Conservation (phyloP, 2,113 vertebrate species). For the Geococcyx californianus region DNA sequence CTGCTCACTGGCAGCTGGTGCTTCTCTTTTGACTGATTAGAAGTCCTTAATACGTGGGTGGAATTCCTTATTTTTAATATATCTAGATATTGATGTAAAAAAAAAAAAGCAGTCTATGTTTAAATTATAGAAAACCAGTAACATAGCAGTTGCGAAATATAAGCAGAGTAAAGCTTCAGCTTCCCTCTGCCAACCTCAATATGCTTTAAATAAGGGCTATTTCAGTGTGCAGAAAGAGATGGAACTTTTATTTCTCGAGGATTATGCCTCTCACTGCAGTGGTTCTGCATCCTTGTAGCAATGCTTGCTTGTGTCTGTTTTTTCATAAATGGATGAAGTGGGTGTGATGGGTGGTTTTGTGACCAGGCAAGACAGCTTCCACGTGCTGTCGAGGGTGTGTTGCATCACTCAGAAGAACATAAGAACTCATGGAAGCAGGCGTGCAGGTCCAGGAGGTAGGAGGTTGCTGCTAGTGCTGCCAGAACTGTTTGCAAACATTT, state of each 20-base stretch:
- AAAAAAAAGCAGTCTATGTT: not conserved
- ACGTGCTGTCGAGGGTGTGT: fast-evolving
- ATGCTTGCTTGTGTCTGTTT: not conserved
- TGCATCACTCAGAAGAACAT: not conserved
- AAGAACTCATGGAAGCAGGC: not conserved
- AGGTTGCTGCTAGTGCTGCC: not conserved
- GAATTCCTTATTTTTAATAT: not conserved
- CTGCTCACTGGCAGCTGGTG: not conserved
- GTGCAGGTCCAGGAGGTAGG: not conserved
- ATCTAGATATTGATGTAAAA: not conserved
- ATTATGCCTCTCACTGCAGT: not conserved
- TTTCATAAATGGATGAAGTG: fast-evolving
- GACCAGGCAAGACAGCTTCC: not conserved
- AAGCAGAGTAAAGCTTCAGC: not conserved
- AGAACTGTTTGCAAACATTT: fast-evolving
- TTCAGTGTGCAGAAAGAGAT: not conserved
- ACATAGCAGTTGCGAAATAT: not conserved
- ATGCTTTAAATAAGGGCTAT: not conserved
- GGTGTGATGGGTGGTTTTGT: not conserved
- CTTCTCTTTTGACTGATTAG: not conserved
- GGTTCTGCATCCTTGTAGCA: not conserved
- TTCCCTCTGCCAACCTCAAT: not conserved
- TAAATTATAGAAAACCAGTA: not conserved
- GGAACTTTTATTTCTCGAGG: not conserved
- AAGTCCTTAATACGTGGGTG: not conserved